Conservation (phyloP, 2,888 invertebrate species). For the Orgyia antiqua region DNA sequence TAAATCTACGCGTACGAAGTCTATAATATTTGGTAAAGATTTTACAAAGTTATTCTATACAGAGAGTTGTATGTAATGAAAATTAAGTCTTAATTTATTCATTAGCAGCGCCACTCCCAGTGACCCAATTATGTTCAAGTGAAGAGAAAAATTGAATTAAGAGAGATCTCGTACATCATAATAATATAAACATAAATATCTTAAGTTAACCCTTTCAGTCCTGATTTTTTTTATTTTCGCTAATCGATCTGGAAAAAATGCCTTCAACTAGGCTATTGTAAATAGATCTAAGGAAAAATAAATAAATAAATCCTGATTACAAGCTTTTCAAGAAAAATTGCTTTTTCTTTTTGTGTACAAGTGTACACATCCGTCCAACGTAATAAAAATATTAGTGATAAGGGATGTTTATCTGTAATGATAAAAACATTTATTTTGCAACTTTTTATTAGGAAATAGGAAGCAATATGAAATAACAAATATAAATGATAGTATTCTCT, state of each 20-base stretch:
- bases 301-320: conserved; percentile 8
- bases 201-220: conserved; percentile 9
- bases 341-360: conserved; percentile 13
- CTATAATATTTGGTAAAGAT: too few species aligned
- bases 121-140: too few species aligned
- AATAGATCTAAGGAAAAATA: conserved; percentile 11
- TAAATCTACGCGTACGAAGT: too few species aligned
- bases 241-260: conserved; percentile 10
- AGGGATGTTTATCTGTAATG: conserved; percentile 5
- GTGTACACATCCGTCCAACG: too few species aligned
- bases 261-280: conserved; percentile 3
- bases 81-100: too few species aligned
- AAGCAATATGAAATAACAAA: not conserved
- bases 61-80: too few species aligned
- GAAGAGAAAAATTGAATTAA: too few species aligned
- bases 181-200: too few species aligned
- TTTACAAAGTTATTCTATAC: too few species aligned
- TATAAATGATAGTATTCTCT: not conserved
- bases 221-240: conserved; percentile 14
- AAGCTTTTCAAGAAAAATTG: conserved; percentile 9
- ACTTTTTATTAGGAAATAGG: conserved; percentile 1
- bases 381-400: conserved; percentile 4
- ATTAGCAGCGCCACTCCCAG: too few species aligned
- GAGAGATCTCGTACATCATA: too few species aligned
- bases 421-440: conserved; percentile 2